Conservation (phyloP, 30 jellyfish, hydroid and myxozoan species). For the Aurelia sp. region DNA sequence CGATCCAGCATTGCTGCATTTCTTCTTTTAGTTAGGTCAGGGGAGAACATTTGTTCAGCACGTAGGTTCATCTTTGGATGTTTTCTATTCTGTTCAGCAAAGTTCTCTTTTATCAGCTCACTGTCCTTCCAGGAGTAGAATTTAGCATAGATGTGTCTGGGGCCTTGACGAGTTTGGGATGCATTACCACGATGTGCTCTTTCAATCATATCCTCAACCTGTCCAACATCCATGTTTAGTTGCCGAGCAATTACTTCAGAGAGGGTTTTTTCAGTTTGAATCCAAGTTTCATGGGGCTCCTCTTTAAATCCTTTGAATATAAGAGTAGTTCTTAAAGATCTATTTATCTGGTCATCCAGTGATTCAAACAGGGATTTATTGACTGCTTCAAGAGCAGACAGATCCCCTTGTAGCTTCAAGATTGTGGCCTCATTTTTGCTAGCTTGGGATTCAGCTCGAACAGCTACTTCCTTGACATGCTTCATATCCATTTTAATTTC, state of each 20-base stretch:
- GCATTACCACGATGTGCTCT: conserved; percentile 29
- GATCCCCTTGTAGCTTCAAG: neutral
- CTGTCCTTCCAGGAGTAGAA: neutral
- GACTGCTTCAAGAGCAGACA: conserved; percentile 13
- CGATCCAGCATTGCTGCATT: neutral
- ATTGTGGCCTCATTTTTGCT: too few relatives aligned
- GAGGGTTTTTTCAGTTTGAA: conserved; percentile 18
- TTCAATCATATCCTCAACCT: neutral
- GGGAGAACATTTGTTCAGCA: conserved; percentile 29
- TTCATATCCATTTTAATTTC: too few relatives aligned
- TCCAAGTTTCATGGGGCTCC: conserved; percentile 31
- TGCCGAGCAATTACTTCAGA: neutral
- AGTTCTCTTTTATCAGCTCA: conserved; percentile 14
- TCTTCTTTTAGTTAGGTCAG: conserved; percentile 28
- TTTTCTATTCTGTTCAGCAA: neutral
- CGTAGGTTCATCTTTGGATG: conserved; percentile 16
- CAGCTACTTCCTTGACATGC: too few relatives aligned
- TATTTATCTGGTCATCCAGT: conserved; percentile 29
- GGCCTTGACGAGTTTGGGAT: conserved; percentile 4
- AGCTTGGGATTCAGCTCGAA: too few relatives aligned
- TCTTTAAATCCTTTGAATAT: conserved; percentile 30
- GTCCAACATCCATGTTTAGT: too few relatives aligned
- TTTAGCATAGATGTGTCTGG: conserved; percentile 3
- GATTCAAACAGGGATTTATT: conserved; percentile 1
- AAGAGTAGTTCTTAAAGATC: conserved; percentile 4